Base-by-base conservation (phyloP, 2,888 invertebrate genomes). In the Xestia xanthographa region DNA sequence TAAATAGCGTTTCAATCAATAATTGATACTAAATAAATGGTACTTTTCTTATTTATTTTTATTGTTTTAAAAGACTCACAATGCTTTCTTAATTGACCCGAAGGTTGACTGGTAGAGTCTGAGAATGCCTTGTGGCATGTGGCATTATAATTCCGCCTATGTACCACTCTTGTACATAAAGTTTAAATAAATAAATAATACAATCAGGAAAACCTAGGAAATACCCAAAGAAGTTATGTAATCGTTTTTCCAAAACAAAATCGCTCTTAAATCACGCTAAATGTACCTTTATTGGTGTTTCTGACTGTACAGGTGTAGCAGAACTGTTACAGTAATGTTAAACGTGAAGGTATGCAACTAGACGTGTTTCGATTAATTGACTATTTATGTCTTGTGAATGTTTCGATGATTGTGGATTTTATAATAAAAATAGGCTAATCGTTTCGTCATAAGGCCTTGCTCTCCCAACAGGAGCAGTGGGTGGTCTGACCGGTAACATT, bases 331-430 rank as follows among this genome's bases (percentile, higher is more conserved):
- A 71, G 62, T 80, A 76, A 75, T 76, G 29, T 70, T 70, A 45
- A 72, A 82, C 82, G 84, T 63, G 66, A 56, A 75, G 86, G 85
- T 77, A 86, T 87, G 83, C 73, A 60, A 70, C 50, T 58, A 66
- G 38, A 69, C 69, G 75, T 75, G 78, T 69, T 84, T 72, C 72
- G 58, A 73, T 80, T 71, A 68, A 82, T 66, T 83, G 66, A 26
- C 79, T 53, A 56, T 74, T n/a, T 62, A 41, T 77, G 66, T 62
- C 43, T 68, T 12, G 45, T 29, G 45, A 56, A 67, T 50, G 8
- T 66, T 66, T 66, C 9, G 26, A 26, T 34, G 63, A 63, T 48
- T 48, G 3, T 43, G 56, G 8, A 38, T 29, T 38, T 6, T 14
- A 11, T 12, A 60, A 38, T 12, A 62, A 62, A 38, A 56, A 56